These are phyloP conservation scores for Apostichopus californicus DNA, from an alignment of 35 echinoderm and acorn worm species.

Conservation along the genomic window DNA sequence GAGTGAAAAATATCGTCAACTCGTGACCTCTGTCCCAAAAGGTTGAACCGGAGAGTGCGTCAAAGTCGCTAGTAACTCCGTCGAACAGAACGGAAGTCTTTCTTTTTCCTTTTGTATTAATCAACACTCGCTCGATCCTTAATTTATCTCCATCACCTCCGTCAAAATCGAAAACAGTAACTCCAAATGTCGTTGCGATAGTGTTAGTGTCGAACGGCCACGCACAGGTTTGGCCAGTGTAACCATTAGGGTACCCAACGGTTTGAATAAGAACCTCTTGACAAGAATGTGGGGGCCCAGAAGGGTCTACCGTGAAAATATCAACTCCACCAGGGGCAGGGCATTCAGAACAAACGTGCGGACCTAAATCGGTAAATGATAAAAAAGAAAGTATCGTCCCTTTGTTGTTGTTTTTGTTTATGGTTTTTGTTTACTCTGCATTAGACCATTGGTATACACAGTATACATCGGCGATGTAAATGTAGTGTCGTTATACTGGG, in stretches of 20 bases:
- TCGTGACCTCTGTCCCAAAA: slow-evolving; percentile 2
- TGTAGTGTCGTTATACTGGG: no score
- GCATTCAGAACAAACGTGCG: not conserved
- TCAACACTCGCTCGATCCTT: slow-evolving; percentile 1
- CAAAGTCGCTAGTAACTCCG: not conserved
- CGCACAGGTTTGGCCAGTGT: not conserved
- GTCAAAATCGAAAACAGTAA: not conserved
- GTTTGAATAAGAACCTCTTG: not conserved
- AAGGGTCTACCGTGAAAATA: not conserved
- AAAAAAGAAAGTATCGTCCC: no score
- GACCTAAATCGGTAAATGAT: not conserved
- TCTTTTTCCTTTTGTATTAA: not conserved
- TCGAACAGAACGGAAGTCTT: not conserved
- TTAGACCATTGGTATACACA: no score
- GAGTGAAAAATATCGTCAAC: not conserved
- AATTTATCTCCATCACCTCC: not conserved
- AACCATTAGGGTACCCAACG: not conserved
- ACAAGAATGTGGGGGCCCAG: not conserved
- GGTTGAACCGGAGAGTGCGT: not conserved
- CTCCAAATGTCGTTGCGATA: not conserved
- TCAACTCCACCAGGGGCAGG: not conserved
- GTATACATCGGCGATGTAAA: no score
- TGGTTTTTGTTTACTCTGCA: no score
- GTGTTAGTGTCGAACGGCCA: not conserved
- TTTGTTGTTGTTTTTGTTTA: no score